A percentile compares a stretch with the other conserved stretches of the same genome.
These are phyloP conservation scores for Danio rerio DNA, from an alignment of 2,113 vertebrate genomes.

Conservation along the genomic window GRCz12tu NC_133184.1:36345001-36345500, in stretches of 20 bases:
- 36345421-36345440: not conserved
- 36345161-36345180: not conserved
- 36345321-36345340: not conserved
- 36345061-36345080: not conserved
- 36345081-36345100: not conserved
- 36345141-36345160: not conserved
- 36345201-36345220: not conserved
- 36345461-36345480: not conserved
- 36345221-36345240: not conserved
- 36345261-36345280: not conserved
- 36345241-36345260: not conserved
- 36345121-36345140: not conserved
- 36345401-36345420: not conserved
- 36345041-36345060: not conserved
- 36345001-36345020: not conserved
- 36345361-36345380: not conserved
- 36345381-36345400: not conserved
- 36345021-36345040: constrained; percentile 1
- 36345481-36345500: not conserved
- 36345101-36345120: not conserved
- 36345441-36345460: not conserved
- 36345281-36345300: not conserved
- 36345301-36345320: not conserved
- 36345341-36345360: not conserved
- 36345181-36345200: not conserved